Evolutionary conservation across 2,113 vertebrate species (phyloP), one percentile per base, ranked within the genome.

Genomic region (Calidris pygmaea): DNA sequence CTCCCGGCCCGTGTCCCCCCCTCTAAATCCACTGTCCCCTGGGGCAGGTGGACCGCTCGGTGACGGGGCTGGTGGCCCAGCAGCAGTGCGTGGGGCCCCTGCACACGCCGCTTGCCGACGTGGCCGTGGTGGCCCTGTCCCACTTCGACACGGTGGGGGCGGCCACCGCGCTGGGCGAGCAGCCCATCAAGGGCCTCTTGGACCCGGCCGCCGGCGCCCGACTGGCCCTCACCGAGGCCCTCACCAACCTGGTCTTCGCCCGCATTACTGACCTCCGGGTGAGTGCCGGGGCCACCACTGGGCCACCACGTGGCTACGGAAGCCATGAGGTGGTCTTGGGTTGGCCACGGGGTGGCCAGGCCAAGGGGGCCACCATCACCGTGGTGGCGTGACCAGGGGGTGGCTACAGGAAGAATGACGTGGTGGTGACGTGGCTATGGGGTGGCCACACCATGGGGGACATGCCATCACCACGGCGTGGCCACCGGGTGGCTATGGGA

Each of bases 31-130:
- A 6, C 21, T 48, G 21, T 48, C 47, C 27, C 27, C 45, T 18
- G 16, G 9, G 21, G 14, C 96, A 99, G 99, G 99, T 99, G 96
- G 99, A 99, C 97, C 98, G 99, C 60, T 99, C 99, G 2, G 99
- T 99, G 94, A 98, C 99, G 1, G 99, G 99, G 43, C 97, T 99
- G 90, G 98, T 99, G 90, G 99, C 99, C 37, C 99, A 99, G 97
- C 99, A 99, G 95, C 99, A 99, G 96, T 99, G 99, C 29, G 99
- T 99, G 4, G 99, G 99, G 4, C 99, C 99, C 23, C 98, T 99
- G 41, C 99, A 99, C 94, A 99, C 99, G 10, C 99, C 99, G 6
- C 78, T 99, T 93, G 99, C 99, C 6, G 98, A 99, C 11, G 99
- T 99, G 35, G 99, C 99, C 0, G 99, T 99, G 45, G 98, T 99